These are phyloP conservation scores for Amblyornis subalaris DNA, from an alignment of 2,113 vertebrate species.

Conservation along the genomic window DNA sequence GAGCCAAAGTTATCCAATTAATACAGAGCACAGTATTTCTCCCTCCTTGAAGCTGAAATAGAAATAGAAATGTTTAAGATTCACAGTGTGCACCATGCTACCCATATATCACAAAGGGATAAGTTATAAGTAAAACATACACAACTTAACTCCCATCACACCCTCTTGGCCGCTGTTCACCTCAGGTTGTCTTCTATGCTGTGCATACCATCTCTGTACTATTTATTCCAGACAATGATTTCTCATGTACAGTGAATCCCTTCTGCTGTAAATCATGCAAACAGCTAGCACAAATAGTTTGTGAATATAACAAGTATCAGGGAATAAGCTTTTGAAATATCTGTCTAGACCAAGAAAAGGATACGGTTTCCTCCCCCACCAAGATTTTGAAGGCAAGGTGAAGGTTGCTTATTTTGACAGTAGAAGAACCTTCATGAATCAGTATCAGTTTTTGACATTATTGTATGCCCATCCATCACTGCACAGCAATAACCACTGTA, in stretches of 20 bases:
- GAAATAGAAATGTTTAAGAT: slow-evolving; percentile 17
- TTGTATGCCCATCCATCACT: neutral
- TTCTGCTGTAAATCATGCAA: neutral
- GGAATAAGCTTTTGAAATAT: slow-evolving; percentile 12
- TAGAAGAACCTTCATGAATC: slow-evolving; percentile 18
- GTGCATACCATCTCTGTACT: neutral
- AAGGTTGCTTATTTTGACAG: slow-evolving; percentile 35
- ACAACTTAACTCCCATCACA: neutral
- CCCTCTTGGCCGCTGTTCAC: neutral
- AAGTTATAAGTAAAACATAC: neutral
- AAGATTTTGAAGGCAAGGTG: slow-evolving; percentile 1
- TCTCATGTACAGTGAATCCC: neutral
- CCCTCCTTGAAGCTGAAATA: slow-evolving; percentile 9
- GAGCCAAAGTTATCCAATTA: slow-evolving; percentile 66
- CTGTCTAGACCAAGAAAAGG: neutral
- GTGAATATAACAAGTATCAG: neutral
- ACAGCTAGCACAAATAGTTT: neutral
- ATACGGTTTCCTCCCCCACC: neutral
- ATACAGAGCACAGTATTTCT: slow-evolving; percentile 45
- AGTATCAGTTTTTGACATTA: neutral
- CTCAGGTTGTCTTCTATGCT: neutral
- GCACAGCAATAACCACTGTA: neutral
- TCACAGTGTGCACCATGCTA: neutral
- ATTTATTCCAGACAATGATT: neutral
- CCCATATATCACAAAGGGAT: neutral